Evolutionary conservation across 2,113 vertebrate species (phyloP).

Genomic region (Dascyllus trimaculatus): DNA sequence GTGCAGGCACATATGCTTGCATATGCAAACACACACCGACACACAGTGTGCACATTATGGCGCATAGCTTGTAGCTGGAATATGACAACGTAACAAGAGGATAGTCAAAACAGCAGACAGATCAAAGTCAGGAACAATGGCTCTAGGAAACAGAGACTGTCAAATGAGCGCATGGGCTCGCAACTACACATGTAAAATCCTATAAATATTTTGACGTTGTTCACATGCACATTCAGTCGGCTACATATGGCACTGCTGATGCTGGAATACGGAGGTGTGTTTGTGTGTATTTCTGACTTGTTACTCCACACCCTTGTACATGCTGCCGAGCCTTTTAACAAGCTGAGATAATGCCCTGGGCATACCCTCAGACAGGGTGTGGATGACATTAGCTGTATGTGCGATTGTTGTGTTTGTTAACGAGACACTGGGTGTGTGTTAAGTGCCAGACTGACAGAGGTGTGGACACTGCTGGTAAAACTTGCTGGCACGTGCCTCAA

Average conservation of each 20-base stretch:
- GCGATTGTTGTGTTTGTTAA: constrained; percentile 51
- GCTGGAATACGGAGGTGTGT: constrained; percentile 19
- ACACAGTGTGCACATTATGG: not conserved
- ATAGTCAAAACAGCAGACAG: constrained; percentile 28
- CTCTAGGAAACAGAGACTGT: constrained; percentile 15
- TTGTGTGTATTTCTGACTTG: constrained; percentile 32
- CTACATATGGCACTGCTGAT: not conserved
- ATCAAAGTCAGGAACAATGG: constrained; percentile 22
- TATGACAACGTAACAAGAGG: constrained; percentile 35
- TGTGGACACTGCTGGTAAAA: constrained; percentile 29
- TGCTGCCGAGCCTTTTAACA: constrained; percentile 43
- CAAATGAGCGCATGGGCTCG: not conserved
- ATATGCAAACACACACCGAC: not conserved
- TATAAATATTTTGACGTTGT: constrained; percentile 17
- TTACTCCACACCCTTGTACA: constrained; percentile 35
- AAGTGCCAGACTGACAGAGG: constrained; percentile 39
- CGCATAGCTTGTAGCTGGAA: constrained; percentile 29
- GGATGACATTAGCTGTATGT: constrained; percentile 42
- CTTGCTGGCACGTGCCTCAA: constrained; percentile 16
- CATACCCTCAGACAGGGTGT: constrained; percentile 67
- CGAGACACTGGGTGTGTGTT: constrained; percentile 33
- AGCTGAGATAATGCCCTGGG: constrained; percentile 55
- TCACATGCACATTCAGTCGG: constrained; percentile 1
- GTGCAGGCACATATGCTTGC: not conserved
- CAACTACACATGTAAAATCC: not conserved